Evolutionary conservation across 2,797 vertebrate species (phyloP).

Genomic region (Dicrostonyx torquatus): DNA sequence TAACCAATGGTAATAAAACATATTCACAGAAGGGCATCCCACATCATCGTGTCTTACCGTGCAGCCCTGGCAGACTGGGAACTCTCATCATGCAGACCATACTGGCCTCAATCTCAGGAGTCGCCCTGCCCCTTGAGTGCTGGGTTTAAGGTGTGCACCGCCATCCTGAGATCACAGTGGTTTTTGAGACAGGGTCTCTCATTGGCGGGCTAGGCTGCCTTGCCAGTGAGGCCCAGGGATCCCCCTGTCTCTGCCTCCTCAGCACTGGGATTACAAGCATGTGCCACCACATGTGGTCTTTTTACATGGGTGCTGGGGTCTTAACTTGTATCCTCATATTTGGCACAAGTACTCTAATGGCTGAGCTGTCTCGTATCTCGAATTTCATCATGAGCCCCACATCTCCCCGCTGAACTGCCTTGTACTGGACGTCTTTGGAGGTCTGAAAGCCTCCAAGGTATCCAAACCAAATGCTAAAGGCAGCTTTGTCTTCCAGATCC

Average conservation of each 20-base stretch:
- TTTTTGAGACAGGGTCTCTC: neutral
- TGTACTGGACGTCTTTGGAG: neutral
- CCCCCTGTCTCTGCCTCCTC: neutral
- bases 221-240: neutral
- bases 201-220: neutral
- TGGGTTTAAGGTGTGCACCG: neutral
- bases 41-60: neutral
- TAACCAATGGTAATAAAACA: no score
- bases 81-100: no score
- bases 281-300: neutral
- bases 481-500: neutral
- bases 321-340: neutral
- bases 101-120: neutral
- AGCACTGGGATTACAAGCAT: neutral
- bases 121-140: neutral
- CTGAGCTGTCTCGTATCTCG: neutral
- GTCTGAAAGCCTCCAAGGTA: neutral
- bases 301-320: neutral
- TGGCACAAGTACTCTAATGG: neutral
- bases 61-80: neutral
- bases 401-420: neutral
- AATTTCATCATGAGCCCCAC: neutral
- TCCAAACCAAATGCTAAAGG: neutral
- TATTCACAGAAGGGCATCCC: no score
- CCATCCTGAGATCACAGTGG: neutral